Percentiles rank a stretch among this genome's conserved stretches.
phyloP scores from a whole-genome alignment of 2,113 vertebrate species.

The Festucalex cinctus region DNA sequence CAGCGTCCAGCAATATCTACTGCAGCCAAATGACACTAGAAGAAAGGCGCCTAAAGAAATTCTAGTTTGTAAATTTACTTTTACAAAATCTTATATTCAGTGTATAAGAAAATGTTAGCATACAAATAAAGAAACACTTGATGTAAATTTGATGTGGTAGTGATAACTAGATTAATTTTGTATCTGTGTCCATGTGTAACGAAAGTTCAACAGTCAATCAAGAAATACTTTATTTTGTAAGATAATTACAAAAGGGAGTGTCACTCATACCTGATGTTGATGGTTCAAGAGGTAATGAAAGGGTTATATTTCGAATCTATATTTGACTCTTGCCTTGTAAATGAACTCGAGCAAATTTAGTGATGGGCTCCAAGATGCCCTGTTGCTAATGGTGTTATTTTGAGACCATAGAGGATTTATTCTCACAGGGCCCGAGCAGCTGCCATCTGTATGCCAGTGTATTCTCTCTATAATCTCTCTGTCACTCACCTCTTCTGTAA shows the following conservation, averaged over 20 bases:
- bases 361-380: neutral
- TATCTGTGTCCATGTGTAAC: no score
- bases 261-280: no score
- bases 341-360: neutral
- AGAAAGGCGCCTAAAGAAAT: neutral
- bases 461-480: constrained; percentile 24
- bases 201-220: no score
- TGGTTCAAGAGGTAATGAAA: no score
- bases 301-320: no score
- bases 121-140: neutral
- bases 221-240: no score
- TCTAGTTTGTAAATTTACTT: neutral
- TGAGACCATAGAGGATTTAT: constrained; percentile 20
- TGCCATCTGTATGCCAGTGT: constrained; percentile 11
- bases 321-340: neutral
- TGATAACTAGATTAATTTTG: neutral
- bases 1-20: constrained; percentile 6
- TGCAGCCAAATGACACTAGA: neutral
- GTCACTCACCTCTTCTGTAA: constrained; percentile 32
- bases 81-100: neutral
- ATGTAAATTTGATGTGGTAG: neutral
- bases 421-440: neutral
- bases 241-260: no score
- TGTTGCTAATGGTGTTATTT: constrained; percentile 31
- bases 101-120: neutral